phyloP scores from a whole-genome alignment of 2,888 invertebrate species.

The Ischnura elegans region DNA sequence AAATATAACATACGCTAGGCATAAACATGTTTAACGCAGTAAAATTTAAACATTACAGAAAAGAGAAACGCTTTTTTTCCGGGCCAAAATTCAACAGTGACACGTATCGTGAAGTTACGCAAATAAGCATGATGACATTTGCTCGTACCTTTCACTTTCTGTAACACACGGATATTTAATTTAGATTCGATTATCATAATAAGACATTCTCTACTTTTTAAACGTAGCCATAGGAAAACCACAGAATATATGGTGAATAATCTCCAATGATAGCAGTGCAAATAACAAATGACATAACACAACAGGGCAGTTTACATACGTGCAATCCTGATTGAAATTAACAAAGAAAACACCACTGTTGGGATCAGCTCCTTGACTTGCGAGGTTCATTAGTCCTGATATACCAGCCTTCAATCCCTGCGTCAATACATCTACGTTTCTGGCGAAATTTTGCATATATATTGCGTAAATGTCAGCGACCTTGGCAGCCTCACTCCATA shows the following conservation, averaged over 20 bases:
- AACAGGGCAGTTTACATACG: constrained; percentile 89
- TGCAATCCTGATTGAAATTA: constrained; percentile 98
- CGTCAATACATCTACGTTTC: constrained; percentile 79
- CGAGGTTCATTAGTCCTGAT: constrained; percentile 91
- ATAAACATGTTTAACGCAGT: too few relatives aligned
- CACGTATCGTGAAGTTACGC: constrained; percentile 38
- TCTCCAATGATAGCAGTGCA: background rate
- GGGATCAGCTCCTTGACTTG: constrained; percentile 87
- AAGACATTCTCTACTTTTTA: too few relatives aligned
- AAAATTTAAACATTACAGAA: background rate
- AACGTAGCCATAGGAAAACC: too few relatives aligned
- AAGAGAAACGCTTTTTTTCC: background rate
- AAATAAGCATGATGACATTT: constrained; percentile 25
- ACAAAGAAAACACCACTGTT: constrained; percentile 94
- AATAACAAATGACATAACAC: background rate
- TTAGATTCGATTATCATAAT: too few relatives aligned
- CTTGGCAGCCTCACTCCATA: constrained; percentile 73
- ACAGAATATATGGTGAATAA: background rate
- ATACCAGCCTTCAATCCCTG: constrained; percentile 79
- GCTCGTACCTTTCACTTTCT: background rate
- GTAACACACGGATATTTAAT: background rate
- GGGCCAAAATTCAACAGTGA: constrained; percentile 32
- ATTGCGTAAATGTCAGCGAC: constrained; percentile 73
- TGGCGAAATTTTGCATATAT: constrained; percentile 78
- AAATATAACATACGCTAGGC: too few relatives aligned